phyloP scores from a whole-genome alignment of 1,140 invertebrate genomes.

The Drosophila rhopaloa region DNA sequence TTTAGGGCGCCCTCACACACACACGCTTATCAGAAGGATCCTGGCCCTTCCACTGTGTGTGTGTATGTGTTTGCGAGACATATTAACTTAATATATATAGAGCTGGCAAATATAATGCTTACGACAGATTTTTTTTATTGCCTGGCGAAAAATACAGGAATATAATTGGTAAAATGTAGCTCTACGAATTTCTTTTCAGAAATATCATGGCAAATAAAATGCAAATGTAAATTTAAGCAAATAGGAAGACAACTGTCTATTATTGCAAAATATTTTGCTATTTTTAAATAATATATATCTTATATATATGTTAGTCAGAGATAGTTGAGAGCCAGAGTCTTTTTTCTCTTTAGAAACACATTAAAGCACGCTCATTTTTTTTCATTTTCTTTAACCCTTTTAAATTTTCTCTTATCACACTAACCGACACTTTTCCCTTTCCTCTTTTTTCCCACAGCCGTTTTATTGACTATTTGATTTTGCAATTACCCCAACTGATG shows the following conservation, averaged over 20 bases:
- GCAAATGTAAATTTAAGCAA: not conserved
- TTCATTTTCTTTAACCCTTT: not conserved
- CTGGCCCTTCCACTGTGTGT: constrained; percentile 1
- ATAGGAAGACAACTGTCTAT: too few relatives aligned
- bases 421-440: not conserved
- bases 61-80: constrained; percentile 29
- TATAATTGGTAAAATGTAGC: constrained; percentile 9
- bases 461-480: not conserved
- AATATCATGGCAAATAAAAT: not conserved
- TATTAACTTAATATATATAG: constrained; percentile 77
- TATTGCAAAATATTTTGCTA: too few relatives aligned
- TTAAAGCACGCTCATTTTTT: too few relatives aligned
- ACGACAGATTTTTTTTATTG: constrained; percentile 48
- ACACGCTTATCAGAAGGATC: constrained; percentile 25
- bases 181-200: not conserved
- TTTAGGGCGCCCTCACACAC: constrained; percentile 53
- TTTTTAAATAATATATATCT: too few relatives aligned
- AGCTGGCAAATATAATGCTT: constrained; percentile 65
- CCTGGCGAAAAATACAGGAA: not conserved
- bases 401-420: not conserved
- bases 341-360: too few relatives aligned
- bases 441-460: not conserved
- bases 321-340: too few relatives aligned
- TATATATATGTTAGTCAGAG: too few relatives aligned
- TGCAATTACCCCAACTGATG: not conserved